phyloP scores from a whole-genome alignment of 2,797 vertebrate species.

The Tympanoctomys barrerae region DNA sequence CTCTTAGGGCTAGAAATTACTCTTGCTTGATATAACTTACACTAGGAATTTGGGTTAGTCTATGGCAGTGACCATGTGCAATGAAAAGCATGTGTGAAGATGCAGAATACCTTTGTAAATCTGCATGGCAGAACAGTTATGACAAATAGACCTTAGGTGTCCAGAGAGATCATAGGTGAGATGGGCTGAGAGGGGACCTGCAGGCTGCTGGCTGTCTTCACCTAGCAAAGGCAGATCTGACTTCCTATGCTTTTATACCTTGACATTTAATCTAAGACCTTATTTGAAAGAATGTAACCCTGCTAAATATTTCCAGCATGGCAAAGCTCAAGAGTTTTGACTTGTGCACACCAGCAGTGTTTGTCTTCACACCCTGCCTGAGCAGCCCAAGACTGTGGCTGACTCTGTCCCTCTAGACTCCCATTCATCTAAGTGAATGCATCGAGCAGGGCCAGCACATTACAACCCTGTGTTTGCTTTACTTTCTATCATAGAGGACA shows the following conservation, averaged over 20 bases:
- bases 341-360: background rate
- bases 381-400: background rate
- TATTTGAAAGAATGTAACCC: constrained; percentile 30
- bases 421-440: background rate
- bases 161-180: background rate
- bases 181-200: background rate
- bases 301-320: background rate
- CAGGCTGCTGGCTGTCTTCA: background rate
- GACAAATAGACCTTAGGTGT: background rate
- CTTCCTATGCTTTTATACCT: background rate
- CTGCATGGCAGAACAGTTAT: constrained; percentile 58
- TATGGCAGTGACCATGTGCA: background rate
- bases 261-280: constrained; percentile 16
- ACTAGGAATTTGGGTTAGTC: background rate
- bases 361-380: background rate
- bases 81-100: constrained; percentile 1
- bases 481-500: background rate
- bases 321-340: background rate
- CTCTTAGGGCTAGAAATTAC: constrained; percentile 27
- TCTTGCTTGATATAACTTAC: background rate
- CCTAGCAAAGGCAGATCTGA: background rate
- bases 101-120: constrained; percentile 45
- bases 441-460: background rate
- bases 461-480: background rate
- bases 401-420: background rate